Conservation (phyloP, 2,797 vertebrate genomes). For the Buceros bicornis region DNA sequence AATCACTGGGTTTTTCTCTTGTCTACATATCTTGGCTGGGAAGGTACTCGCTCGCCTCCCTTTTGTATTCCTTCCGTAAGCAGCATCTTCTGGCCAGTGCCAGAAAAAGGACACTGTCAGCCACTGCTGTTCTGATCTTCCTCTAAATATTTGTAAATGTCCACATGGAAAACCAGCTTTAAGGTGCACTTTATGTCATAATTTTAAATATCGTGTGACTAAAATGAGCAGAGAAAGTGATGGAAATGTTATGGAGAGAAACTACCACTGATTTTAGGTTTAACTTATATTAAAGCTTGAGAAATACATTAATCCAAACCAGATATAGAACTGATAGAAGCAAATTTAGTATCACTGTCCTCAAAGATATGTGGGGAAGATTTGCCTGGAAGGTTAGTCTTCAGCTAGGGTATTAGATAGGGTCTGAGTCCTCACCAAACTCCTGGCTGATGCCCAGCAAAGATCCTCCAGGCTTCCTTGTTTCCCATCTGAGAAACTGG, state of each 20-base stretch:
- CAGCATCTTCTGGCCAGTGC: background rate
- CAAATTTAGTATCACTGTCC: background rate
- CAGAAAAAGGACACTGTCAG: background rate
- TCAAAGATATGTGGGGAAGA: background rate
- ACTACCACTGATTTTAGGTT: background rate
- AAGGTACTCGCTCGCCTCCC: background rate
- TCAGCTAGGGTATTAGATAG: background rate
- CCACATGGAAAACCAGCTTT: background rate
- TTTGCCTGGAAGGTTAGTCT: background rate
- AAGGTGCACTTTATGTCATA: background rate
- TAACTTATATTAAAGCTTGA: background rate
- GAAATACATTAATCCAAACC: background rate
- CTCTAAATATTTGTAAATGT: background rate
- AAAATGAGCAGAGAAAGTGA: background rate
- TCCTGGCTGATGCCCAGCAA: background rate
- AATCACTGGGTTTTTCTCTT: background rate
- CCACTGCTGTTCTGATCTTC: background rate
- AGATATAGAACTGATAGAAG: background rate
- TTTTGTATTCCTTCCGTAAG: background rate
- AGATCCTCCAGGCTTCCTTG: background rate
- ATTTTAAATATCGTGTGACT: background rate
- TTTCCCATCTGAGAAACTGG: background rate
- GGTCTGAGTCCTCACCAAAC: background rate
- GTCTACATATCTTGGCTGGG: background rate
- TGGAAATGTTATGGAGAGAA: background rate